Evolutionary conservation across 2,888 invertebrate genomes (phyloP).

Genomic region (Dioctria rufipes): DNA sequence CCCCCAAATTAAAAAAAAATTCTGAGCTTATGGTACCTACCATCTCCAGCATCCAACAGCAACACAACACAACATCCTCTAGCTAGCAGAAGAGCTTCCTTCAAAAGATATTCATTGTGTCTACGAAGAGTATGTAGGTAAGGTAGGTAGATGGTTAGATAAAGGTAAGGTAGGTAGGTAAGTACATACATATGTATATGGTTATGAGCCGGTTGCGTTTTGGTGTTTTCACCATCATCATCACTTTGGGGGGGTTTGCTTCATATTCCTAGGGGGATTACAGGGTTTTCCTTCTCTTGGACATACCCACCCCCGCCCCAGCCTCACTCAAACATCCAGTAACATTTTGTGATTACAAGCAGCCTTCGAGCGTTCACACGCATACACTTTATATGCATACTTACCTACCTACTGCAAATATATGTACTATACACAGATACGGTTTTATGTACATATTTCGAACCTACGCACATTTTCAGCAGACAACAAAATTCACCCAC

Average conservation of each 20-base stretch:
- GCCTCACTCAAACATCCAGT: too few relatives aligned
- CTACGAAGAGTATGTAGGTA: too few relatives aligned
- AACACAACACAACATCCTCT: background rate
- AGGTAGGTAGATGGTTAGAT: too few relatives aligned
- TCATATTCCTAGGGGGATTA: background rate
- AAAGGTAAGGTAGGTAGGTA: too few relatives aligned
- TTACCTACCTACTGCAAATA: too few relatives aligned
- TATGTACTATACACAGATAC: background rate
- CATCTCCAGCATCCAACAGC: too few relatives aligned
- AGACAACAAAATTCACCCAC: conserved; percentile 6
- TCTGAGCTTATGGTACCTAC: background rate
- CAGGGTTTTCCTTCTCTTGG: conserved; percentile 1
- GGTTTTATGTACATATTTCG: conserved; percentile 3
- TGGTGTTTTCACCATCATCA: background rate
- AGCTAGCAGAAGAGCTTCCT: background rate
- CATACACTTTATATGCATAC: background rate
- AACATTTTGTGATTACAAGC: background rate
- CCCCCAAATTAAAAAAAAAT: background rate
- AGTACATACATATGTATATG: too few relatives aligned
- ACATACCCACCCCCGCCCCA: background rate
- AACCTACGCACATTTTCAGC: conserved; percentile 34
- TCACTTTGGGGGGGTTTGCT: background rate
- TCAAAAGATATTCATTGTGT: background rate
- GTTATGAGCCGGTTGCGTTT: background rate
- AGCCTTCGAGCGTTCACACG: background rate